phyloP scores from a whole-genome alignment of 2,113 vertebrate genomes.

The Pseudolaguvia tuberculata region DNA sequence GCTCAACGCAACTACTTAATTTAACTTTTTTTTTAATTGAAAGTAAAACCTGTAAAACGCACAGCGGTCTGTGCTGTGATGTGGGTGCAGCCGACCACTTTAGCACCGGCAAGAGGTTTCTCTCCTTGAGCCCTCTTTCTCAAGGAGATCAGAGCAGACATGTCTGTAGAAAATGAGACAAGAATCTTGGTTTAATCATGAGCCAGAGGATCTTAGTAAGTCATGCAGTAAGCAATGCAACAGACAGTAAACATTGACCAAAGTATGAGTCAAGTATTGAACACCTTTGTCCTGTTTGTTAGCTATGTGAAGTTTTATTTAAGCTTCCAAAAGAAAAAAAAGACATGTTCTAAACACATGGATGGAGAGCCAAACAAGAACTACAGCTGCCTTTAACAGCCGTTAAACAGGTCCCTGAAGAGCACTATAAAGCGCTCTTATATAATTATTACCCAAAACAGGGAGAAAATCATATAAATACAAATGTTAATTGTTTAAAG shows the following conservation, averaged over 20 bases:
- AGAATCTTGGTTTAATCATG: slow-evolving; percentile 15
- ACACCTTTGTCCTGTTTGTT: background rate
- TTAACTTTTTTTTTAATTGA: background rate
- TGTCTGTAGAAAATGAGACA: slow-evolving; percentile 72
- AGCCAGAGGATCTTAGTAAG: slow-evolving; percentile 11
- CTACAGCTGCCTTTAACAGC: slow-evolving; percentile 43
- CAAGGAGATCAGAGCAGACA: slow-evolving; percentile 96
- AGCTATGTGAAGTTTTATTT: background rate
- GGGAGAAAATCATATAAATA: background rate
- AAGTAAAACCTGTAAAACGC: slow-evolving; percentile 52
- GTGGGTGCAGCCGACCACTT: slow-evolving; percentile 96
- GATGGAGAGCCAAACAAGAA: background rate
- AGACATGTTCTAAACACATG: slow-evolving; percentile 4
- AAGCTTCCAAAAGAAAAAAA: slow-evolving; percentile 5
- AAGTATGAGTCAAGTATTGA: background rate
- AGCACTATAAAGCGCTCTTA: slow-evolving; percentile 39
- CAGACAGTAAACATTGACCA: background rate
- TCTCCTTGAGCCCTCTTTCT: slow-evolving; percentile 97
- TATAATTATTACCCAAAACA: background rate
- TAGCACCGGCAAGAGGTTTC: slow-evolving; percentile 94
- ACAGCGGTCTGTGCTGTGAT: slow-evolving; percentile 97
- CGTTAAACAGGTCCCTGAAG: slow-evolving; percentile 41
- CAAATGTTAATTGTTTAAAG: background rate
- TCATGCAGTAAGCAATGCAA: slow-evolving; percentile 1
- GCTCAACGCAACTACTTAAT: background rate